Conservation (phyloP, 2,888 invertebrate genomes). For the Cephus pulcher region DNA sequence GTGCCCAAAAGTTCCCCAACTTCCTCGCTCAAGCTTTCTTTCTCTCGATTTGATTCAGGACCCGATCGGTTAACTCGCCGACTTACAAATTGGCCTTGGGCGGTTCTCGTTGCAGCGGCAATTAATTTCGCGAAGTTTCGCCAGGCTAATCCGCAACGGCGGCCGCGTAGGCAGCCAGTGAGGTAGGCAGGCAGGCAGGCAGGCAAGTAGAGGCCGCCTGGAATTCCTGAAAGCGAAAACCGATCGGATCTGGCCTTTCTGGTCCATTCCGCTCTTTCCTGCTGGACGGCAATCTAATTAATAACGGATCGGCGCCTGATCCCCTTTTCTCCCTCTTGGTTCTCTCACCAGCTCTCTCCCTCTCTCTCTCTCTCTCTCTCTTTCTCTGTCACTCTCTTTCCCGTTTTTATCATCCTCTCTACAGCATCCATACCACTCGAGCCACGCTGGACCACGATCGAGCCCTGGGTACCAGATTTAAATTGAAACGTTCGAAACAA, state of each 20-base stretch:
- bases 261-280: constrained; percentile 36
- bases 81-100: constrained; percentile 16
- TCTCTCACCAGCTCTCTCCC: constrained; percentile 15
- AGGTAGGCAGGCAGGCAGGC: background rate
- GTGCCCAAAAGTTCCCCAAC: background rate
- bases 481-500: constrained; percentile 64
- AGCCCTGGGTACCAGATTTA: constrained; percentile 48
- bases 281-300: constrained; percentile 58
- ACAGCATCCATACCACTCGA: constrained; percentile 13
- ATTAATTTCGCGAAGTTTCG: constrained; percentile 56
- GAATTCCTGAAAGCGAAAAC: constrained; percentile 55
- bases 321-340: constrained; percentile 20
- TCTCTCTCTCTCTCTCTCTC: constrained; percentile 12
- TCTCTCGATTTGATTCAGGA: background rate
- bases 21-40: background rate
- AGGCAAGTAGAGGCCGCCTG: constrained; percentile 23
- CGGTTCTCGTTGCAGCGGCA: constrained; percentile 40
- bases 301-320: constrained; percentile 63
- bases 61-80: background rate
- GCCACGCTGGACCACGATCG: constrained; percentile 11
- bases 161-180: background rate
- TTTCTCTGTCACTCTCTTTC: background rate
- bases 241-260: constrained; percentile 45
- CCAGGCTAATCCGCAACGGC: constrained; percentile 25
- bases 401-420: background rate